Evolutionary conservation across 2,888 invertebrate genomes (phyloP).

Genomic region (Cataglyphis albicans): DNA sequence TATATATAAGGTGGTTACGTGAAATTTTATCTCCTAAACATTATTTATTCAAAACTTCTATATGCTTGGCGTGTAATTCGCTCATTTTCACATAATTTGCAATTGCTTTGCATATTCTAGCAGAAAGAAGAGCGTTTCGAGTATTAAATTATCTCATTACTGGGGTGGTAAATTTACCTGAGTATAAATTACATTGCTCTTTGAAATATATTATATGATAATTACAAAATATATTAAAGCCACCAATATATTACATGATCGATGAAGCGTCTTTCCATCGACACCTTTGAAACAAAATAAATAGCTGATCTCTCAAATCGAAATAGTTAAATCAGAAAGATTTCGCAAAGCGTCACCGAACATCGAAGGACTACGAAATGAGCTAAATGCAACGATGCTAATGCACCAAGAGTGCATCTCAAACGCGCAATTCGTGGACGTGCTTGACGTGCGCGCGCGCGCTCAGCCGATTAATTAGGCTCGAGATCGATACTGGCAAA

Average conservation of each 20-base stretch:
- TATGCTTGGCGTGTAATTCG: background rate
- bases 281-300: background rate
- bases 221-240: background rate
- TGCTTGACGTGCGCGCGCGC: slow-evolving; percentile 2
- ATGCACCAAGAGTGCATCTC: slow-evolving; percentile 19
- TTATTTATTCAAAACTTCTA: slow-evolving; percentile 46
- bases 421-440: background rate
- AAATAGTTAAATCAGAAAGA: slow-evolving; percentile 19
- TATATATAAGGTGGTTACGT: background rate
- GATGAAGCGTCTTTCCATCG: background rate
- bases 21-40: slow-evolving; percentile 6
- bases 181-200: background rate
- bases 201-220: background rate
- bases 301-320: background rate
- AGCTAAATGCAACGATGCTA: slow-evolving; percentile 59
- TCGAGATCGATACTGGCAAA: slow-evolving; percentile 31
- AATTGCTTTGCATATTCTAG: slow-evolving; percentile 34
- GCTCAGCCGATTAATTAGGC: slow-evolving; percentile 33
- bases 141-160: background rate
- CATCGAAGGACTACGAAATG: slow-evolving; percentile 38
- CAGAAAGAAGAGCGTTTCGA: slow-evolving; percentile 1
- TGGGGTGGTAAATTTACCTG: background rate
- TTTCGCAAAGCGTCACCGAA: slow-evolving; percentile 47
- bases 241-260: background rate
- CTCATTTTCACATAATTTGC: slow-evolving; percentile 31